Evolutionary conservation across 2,888 invertebrate species (phyloP).

Genomic region (Eupithecia abbreviata): DNA sequence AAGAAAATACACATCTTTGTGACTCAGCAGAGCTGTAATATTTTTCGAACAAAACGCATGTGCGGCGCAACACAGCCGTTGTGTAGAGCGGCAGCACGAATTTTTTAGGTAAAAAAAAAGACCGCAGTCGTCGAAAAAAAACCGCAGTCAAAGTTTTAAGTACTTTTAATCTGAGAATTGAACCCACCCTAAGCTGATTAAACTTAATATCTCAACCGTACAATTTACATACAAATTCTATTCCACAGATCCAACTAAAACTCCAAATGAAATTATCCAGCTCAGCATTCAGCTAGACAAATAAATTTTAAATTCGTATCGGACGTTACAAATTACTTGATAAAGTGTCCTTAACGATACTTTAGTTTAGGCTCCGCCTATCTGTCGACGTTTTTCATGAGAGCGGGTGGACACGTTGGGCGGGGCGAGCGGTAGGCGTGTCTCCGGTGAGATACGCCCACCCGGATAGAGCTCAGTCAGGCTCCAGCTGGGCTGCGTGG

Average conservation of each 20-base stretch:
- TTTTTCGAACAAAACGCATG: no score
- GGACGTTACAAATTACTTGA: slow-evolving; percentile 81
- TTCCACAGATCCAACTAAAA: slow-evolving; percentile 20
- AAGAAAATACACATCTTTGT: no score
- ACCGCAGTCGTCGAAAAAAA: no score
- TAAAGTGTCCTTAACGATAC: slow-evolving; percentile 81
- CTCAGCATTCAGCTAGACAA: slow-evolving; percentile 50
- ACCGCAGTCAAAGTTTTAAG: no score
- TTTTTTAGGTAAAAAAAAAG: no score
- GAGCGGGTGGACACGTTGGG: slow-evolving; percentile 65
- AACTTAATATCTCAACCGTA: background rate
- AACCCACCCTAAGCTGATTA: background rate
- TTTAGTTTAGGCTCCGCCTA: slow-evolving; percentile 71
- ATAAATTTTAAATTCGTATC: slow-evolving; percentile 75
- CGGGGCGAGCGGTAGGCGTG: slow-evolving; percentile 53
- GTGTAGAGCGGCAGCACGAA: no score
- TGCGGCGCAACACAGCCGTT: no score
- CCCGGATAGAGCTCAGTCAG: slow-evolving; percentile 73
- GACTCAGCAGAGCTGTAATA: no score
- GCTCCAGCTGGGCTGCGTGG: slow-evolving; percentile 68
- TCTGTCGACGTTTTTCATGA: slow-evolving; percentile 74
- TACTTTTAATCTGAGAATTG: background rate
- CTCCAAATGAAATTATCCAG: slow-evolving; percentile 27
- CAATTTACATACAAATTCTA: slow-evolving; percentile 13
- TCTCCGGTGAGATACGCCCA: slow-evolving; percentile 66